A percentile compares a stretch with the other conserved stretches of the same genome.
phyloP scores from a whole-genome alignment of 2,888 invertebrate genomes.

The Phaedon cochleariae region DNA sequence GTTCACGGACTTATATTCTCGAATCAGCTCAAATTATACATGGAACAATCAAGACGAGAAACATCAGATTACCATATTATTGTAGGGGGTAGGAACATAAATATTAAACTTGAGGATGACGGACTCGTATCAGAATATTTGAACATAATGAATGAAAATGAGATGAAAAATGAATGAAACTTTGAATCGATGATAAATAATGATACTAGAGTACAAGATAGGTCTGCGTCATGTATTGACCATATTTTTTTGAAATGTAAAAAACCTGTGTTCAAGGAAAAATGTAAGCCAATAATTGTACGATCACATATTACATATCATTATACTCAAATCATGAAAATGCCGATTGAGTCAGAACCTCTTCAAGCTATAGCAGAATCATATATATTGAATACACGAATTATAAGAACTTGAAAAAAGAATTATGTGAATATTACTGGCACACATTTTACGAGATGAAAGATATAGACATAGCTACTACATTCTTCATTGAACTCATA shows the following conservation, averaged over 20 bases:
- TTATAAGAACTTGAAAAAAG: neutral
- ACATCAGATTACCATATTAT: neutral
- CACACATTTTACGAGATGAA: slow-evolving; percentile 12
- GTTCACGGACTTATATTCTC: no score
- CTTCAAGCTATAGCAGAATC: neutral
- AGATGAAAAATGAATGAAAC: slow-evolving; percentile 4
- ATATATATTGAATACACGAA: slow-evolving; percentile 7
- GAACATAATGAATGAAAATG: slow-evolving; percentile 1
- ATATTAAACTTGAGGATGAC: slow-evolving; percentile 5
- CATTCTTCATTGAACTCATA: slow-evolving; percentile 15
- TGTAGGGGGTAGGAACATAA: slow-evolving; percentile 11
- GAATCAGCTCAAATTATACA: slow-evolving; percentile 1
- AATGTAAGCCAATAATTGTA: neutral
- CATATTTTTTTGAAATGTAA: slow-evolving; percentile 5
- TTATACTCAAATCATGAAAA: neutral
- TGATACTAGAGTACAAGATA: slow-evolving; percentile 12
- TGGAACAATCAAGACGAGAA: slow-evolving; percentile 9
- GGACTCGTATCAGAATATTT: no score
- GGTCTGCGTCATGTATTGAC: slow-evolving; percentile 9
- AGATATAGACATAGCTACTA: slow-evolving; percentile 14
- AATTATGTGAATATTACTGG: slow-evolving; percentile 18
- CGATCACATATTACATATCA: slow-evolving; percentile 1
- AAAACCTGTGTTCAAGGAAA: neutral
- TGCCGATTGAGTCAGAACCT: slow-evolving; percentile 14
- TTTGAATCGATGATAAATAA: slow-evolving; percentile 13